Conservation (phyloP, 2,888 invertebrate genomes). For the Thymelicus acteon region DNA sequence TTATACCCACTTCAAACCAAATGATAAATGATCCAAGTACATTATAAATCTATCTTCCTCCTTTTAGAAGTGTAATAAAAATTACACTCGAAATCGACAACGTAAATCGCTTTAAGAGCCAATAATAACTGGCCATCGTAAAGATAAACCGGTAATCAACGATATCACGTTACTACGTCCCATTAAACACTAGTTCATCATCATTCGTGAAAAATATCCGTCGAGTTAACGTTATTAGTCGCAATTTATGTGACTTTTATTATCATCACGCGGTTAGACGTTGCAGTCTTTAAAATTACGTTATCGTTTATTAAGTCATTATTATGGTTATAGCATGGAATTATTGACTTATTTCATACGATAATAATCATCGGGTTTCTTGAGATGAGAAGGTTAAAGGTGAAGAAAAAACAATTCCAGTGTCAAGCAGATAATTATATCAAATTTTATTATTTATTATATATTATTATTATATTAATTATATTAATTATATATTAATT, state of each 20-base stretch:
- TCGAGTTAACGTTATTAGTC: background rate
- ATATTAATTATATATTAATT: too few relatives aligned
- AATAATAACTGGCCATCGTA: slow-evolving; percentile 6
- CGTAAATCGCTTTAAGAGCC: background rate
- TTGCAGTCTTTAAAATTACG: background rate
- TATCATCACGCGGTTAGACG: slow-evolving; percentile 1
- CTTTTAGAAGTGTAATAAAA: background rate
- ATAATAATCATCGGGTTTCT: background rate
- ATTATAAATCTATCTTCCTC: background rate
- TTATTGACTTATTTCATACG: background rate
- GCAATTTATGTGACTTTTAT: slow-evolving; percentile 10
- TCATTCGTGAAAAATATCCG: background rate
- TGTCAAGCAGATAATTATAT: too few relatives aligned
- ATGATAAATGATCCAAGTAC: background rate
- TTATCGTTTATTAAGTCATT: background rate
- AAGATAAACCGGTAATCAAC: slow-evolving; percentile 1
- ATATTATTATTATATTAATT: too few relatives aligned
- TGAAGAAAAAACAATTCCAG: too few relatives aligned
- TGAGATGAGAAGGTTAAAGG: background rate
- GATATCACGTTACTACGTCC: background rate
- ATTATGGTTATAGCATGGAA: background rate
- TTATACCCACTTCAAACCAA: background rate
- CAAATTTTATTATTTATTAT: too few relatives aligned
- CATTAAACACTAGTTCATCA: background rate
- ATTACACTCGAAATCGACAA: background rate